Evolutionary conservation across 2,113 vertebrate genomes (phyloP).

Genomic region (Microcebus tavaratra): DNA sequence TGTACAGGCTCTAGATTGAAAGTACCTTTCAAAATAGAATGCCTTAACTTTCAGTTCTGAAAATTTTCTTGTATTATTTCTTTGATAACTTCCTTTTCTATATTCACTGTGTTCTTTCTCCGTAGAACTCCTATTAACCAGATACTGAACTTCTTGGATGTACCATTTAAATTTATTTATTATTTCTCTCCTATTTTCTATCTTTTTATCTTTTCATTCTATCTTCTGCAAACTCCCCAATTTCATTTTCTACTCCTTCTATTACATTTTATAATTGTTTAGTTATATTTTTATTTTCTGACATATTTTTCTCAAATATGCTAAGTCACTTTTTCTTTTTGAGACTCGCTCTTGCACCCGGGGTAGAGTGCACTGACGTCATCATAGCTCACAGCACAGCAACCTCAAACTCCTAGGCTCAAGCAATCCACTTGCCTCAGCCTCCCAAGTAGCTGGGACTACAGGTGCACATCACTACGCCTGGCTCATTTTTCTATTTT

Average conservation of each 20-base stretch:
- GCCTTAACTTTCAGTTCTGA: not conserved
- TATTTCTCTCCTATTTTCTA: conserved; percentile 8
- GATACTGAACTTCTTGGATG: not conserved
- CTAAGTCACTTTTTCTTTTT: not conserved
- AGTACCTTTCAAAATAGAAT: not conserved
- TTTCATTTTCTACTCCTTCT: not conserved
- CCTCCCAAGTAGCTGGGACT: too few relatives aligned
- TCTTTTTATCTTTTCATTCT: not conserved
- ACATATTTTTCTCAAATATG: conserved; percentile 15
- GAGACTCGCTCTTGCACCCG: too few relatives aligned
- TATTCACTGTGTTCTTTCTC: not conserved
- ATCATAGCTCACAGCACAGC: too few relatives aligned
- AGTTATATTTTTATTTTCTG: not conserved
- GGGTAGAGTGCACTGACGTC: too few relatives aligned
- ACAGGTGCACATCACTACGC: too few relatives aligned
- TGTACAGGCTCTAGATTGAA: not conserved
- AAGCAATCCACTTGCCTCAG: too few relatives aligned
- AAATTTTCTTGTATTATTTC: not conserved
- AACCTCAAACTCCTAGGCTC: too few relatives aligned
- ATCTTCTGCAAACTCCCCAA: not conserved
- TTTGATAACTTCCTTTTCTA: not conserved
- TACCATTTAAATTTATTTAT: not conserved
- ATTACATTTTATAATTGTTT: conserved; percentile 5
- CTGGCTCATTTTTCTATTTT: too few relatives aligned
- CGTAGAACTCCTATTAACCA: not conserved